phyloP scores from a whole-genome alignment of 2,113 vertebrate species.

The Notiomystis cincta region DNA sequence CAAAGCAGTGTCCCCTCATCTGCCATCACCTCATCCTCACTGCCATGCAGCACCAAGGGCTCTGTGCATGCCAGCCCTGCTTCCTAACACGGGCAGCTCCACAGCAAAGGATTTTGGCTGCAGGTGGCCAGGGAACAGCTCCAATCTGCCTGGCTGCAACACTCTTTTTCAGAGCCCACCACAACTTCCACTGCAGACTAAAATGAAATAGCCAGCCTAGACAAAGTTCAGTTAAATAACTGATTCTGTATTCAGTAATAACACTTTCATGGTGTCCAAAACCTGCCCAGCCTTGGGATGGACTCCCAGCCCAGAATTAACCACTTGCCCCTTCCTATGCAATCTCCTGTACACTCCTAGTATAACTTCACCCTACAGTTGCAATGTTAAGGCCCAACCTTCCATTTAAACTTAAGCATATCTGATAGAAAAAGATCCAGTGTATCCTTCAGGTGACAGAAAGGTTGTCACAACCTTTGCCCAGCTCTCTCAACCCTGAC shows the following conservation, averaged over 20 bases:
- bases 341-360: neutral
- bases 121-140: neutral
- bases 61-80: neutral
- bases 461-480: neutral
- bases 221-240: neutral
- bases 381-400: neutral
- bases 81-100: neutral
- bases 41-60: neutral
- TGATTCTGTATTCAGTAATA: neutral
- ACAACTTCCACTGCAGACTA: neutral
- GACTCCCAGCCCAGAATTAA: neutral
- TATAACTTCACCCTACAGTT: neutral
- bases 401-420: neutral
- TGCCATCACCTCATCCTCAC: neutral
- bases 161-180: neutral
- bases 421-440: neutral
- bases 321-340: neutral
- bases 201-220: neutral
- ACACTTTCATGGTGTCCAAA: neutral
- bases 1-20: constrained; percentile 4
- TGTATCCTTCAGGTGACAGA: neutral
- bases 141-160: neutral
- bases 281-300: neutral
- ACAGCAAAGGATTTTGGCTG: neutral
- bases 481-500: neutral